These are phyloP conservation scores for Drosophila robusta DNA, from an alignment of 2,888 invertebrate genomes.

Conservation along the genomic window DNA sequence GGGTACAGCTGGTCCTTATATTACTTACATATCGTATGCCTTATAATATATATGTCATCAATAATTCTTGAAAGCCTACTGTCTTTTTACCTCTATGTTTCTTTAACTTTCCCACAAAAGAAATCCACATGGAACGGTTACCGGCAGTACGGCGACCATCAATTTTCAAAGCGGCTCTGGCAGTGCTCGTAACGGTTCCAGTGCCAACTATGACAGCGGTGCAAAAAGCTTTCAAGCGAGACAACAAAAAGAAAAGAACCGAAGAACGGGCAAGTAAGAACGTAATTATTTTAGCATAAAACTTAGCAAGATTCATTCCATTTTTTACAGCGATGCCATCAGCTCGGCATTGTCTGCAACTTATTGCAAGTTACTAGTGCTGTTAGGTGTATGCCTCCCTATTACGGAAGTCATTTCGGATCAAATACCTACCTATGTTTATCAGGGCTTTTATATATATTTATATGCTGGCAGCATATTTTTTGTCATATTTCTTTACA, in stretches of 20 bases:
- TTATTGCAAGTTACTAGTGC: slow-evolving; percentile 93
- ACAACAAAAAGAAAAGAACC: slow-evolving; percentile 84
- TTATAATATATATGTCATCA: background rate
- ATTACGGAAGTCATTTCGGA: slow-evolving; percentile 94
- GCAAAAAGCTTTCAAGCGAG: slow-evolving; percentile 80
- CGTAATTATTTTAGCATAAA: background rate
- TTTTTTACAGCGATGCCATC: slow-evolving; percentile 87
- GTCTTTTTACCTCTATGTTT: background rate
- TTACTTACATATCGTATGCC: background rate
- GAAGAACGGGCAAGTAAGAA: slow-evolving; percentile 86
- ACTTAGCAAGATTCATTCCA: background rate
- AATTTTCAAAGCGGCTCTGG: slow-evolving; percentile 72
- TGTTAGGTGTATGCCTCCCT: slow-evolving; percentile 93
- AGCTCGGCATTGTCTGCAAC: slow-evolving; percentile 91
- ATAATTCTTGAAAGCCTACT: background rate
- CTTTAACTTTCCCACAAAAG: slow-evolving; percentile 20
- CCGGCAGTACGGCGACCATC: slow-evolving; percentile 80
- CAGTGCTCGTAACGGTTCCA: slow-evolving; percentile 71
- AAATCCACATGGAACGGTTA: slow-evolving; percentile 72
- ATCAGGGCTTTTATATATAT: slow-evolving; percentile 94
- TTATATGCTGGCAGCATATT: slow-evolving; percentile 91
- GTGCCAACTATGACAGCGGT: slow-evolving; percentile 70
- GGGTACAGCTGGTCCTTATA: slow-evolving; percentile 69
- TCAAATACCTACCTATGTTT: slow-evolving; percentile 90
- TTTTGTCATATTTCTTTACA: slow-evolving; percentile 91